phyloP scores from a whole-genome alignment of 2,888 invertebrate species.

The Zeuzera pyrina region DNA sequence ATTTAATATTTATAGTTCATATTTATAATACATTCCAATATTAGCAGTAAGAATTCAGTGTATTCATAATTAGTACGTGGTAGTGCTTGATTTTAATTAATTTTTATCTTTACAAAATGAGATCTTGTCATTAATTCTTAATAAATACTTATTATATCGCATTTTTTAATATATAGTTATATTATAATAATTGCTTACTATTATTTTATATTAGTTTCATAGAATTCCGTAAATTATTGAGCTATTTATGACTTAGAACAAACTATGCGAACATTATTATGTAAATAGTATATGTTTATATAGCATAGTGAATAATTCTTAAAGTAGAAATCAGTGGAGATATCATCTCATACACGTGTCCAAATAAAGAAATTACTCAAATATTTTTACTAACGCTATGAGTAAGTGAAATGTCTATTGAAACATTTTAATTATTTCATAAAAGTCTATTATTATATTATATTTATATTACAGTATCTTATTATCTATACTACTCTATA shows the following conservation, averaged over 20 bases:
- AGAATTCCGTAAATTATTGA: slow-evolving; percentile 57
- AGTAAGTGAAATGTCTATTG: slow-evolving; percentile 59
- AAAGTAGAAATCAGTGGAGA: slow-evolving; percentile 40
- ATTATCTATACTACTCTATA: no score
- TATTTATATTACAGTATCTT: no score
- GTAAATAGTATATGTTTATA: slow-evolving; percentile 27
- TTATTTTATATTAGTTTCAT: slow-evolving; percentile 47
- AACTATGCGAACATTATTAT: slow-evolving; percentile 21
- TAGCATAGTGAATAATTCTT: slow-evolving; percentile 57
- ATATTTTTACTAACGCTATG: slow-evolving; percentile 27
- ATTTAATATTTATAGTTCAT: slow-evolving; percentile 77
- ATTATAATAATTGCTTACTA: slow-evolving; percentile 35
- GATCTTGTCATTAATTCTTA: slow-evolving; percentile 46
- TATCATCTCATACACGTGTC: slow-evolving; percentile 32
- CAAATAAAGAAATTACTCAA: slow-evolving; percentile 27
- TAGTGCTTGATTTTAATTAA: slow-evolving; percentile 66
- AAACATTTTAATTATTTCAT: slow-evolving; percentile 35
- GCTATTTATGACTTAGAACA: slow-evolving; percentile 54
- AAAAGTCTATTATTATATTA: no score
- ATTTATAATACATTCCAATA: slow-evolving; percentile 74
- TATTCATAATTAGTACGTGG: slow-evolving; percentile 64
- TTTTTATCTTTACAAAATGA: slow-evolving; percentile 68
- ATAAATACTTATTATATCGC: slow-evolving; percentile 30
- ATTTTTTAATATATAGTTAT: slow-evolving; percentile 22
- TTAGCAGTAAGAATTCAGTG: slow-evolving; percentile 71